Evolutionary conservation across 2,113 vertebrate species (phyloP).

Genomic region (Eulacestoma nigropectus): DNA sequence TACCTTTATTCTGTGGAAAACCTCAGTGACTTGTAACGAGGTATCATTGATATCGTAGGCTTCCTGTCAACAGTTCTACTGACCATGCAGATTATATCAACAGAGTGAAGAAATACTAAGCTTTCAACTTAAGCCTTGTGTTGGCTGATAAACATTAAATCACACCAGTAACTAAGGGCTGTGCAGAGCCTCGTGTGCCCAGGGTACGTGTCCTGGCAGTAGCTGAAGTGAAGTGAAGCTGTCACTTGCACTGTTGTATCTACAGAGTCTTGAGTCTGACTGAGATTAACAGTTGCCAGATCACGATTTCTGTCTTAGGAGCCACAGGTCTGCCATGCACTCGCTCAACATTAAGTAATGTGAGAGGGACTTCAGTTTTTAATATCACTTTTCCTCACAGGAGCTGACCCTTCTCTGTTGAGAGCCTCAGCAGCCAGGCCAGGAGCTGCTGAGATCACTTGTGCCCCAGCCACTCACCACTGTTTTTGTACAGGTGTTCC

Average conservation of each 20-base stretch:
- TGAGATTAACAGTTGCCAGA: not conserved
- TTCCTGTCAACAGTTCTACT: not conserved
- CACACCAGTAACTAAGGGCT: not conserved
- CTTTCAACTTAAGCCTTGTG: not conserved
- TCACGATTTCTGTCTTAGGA: not conserved
- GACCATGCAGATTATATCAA: not conserved
- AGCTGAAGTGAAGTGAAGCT: not conserved
- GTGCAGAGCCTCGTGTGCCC: not conserved
- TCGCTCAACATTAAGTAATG: not conserved
- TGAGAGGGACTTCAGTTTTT: not conserved
- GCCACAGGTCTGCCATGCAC: not conserved
- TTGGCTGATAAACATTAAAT: not conserved
- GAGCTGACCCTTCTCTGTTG: constrained; percentile 31
- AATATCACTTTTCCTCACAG: constrained; percentile 58
- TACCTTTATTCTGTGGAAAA: not conserved
- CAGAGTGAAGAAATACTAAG: not conserved
- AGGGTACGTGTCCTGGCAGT: not conserved
- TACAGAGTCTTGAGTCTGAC: not conserved
- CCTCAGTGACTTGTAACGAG: not conserved
- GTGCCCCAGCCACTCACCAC: not conserved
- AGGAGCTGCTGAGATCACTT: not conserved
- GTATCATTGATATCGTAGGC: not conserved
- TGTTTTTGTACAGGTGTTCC: constrained; percentile 48
- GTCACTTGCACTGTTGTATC: not conserved
- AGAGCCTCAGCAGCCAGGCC: constrained; percentile 49